Conservation (phyloP, 1,140 invertebrate genomes). For the Aphis craccivora region DNA sequence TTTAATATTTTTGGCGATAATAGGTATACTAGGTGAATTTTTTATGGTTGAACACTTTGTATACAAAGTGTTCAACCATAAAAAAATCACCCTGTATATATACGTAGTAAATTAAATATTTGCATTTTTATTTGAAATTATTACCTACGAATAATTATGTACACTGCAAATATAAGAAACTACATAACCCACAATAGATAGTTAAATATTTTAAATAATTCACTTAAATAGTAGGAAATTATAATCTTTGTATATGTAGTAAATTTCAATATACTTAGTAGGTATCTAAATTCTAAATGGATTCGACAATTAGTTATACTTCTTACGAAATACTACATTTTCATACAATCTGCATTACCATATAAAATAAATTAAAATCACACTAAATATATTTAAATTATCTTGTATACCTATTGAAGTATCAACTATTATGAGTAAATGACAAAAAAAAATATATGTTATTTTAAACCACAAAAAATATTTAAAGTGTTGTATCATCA, state of each 20-base stretch:
- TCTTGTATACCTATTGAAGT: not conserved
- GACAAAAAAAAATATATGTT: not conserved
- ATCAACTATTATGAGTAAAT: not conserved
- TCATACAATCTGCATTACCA: not conserved
- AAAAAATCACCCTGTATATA: no score
- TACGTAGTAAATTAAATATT: not conserved
- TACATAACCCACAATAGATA: not conserved
- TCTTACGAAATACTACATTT: not conserved
- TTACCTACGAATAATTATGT: no score
- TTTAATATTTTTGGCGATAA: not conserved
- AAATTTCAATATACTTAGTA: not conserved
- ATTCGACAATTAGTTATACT: not conserved
- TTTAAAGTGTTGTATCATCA: not conserved
- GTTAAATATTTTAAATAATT: not conserved
- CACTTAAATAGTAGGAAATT: not conserved
- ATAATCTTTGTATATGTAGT: not conserved
- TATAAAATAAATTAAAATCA: not conserved
- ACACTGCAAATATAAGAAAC: no score
- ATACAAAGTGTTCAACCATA: no score
- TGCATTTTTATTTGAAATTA: not conserved
- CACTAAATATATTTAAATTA: not conserved
- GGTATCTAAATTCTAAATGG: not conserved
- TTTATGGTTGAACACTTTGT: no score
- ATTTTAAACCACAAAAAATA: not conserved
- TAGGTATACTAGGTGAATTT: no score